Percentiles rank a stretch among this genome's conserved stretches.
Evolutionary conservation across 2,888 invertebrate species (phyloP).

Genomic region (Encarsia formosa): DNA sequence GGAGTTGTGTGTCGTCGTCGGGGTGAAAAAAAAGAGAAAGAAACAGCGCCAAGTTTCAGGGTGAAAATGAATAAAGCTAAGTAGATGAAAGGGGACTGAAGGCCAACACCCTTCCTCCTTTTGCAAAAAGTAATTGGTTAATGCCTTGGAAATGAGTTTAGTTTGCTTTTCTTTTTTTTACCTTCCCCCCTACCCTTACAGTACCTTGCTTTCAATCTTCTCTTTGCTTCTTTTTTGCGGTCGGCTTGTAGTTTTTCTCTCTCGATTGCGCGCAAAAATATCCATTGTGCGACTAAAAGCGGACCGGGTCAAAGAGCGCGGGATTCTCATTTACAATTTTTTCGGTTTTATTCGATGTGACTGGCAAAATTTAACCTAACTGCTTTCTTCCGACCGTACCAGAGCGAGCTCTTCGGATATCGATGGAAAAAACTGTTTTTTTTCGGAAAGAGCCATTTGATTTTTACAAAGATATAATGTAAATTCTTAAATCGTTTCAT

Average conservation of each 20-base stretch:
- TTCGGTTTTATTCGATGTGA: too few relatives aligned
- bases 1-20: not conserved
- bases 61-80: not conserved
- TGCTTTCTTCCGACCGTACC: too few relatives aligned
- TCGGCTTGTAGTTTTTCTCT: conserved; percentile 12
- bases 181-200: conserved; percentile 27
- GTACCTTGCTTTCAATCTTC: not conserved
- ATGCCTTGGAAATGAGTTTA: conserved; percentile 51
- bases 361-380: too few relatives aligned
- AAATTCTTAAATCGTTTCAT: too few relatives aligned
- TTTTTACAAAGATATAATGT: too few relatives aligned
- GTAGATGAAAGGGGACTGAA: conserved; percentile 31
- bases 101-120: conserved; percentile 48
- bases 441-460: too few relatives aligned
- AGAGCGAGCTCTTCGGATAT: too few relatives aligned
- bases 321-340: too few relatives aligned
- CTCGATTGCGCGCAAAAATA: conserved; percentile 5
- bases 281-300: conserved; percentile 19
- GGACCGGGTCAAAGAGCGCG: conserved; percentile 13
- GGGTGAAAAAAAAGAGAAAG: conserved; percentile 22
- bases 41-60: too few relatives aligned
- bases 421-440: too few relatives aligned
- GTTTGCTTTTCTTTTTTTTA: conserved; percentile 48
- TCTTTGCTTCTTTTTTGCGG: conserved; percentile 34
- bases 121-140: conserved; percentile 51